A percentile compares a stretch with the other conserved stretches of the same genome.
phyloP scores from a whole-genome alignment of 2,797 vertebrate species.

The Pipistrellus kuhlii region DNA sequence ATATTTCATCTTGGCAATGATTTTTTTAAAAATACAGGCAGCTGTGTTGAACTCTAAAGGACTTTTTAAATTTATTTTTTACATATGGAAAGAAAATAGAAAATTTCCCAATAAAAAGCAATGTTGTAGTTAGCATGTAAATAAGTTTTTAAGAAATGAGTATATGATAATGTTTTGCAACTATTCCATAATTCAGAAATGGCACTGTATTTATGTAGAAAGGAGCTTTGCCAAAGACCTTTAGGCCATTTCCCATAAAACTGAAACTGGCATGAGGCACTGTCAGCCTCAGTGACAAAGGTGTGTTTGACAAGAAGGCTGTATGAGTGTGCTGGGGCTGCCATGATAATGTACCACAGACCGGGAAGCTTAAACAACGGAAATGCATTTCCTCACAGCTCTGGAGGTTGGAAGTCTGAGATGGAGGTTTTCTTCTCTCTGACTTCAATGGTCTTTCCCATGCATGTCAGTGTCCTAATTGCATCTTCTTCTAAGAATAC shows the following conservation, averaged over 20 bases:
- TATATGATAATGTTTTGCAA: conserved; percentile 41
- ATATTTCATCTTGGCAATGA: conserved; percentile 16
- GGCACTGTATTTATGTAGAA: conserved; percentile 64
- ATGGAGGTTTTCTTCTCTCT: background rate
- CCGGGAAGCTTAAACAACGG: background rate
- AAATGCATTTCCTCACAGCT: background rate
- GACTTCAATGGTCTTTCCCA: background rate
- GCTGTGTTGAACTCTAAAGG: conserved; percentile 14
- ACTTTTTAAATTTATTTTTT: background rate
- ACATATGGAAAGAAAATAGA: conserved; percentile 40
- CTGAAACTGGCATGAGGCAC: conserved; percentile 76
- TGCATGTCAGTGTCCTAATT: background rate
- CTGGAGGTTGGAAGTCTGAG: background rate
- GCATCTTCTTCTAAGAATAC: background rate
- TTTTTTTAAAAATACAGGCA: background rate
- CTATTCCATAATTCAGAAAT: conserved; percentile 51
- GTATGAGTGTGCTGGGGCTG: background rate
- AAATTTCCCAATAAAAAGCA: conserved; percentile 70
- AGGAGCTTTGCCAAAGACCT: conserved; percentile 73
- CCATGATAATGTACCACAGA: background rate
- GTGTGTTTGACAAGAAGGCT: conserved; percentile 71
- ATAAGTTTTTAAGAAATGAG: conserved; percentile 73
- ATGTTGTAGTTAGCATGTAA: conserved; percentile 68
- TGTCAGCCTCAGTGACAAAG: conserved; percentile 70
- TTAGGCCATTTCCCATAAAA: conserved; percentile 82